Conservation (phyloP, 2,888 invertebrate genomes). For the Heterodera filipjevi region DNA sequence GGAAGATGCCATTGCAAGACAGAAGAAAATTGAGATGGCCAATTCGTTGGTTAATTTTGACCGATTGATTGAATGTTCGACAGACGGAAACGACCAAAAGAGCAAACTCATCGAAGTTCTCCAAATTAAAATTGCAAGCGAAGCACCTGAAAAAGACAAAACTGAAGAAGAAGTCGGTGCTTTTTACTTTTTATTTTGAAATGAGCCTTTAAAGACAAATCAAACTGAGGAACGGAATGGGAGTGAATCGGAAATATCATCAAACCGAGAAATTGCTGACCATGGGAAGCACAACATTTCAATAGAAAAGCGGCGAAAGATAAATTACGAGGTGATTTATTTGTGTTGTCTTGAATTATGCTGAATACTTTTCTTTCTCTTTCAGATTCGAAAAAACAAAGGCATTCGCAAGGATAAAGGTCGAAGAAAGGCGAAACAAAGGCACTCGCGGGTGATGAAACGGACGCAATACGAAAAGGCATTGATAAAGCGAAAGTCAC, state of each 20-base stretch:
- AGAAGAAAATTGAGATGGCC: constrained; percentile 54
- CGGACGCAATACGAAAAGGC: constrained; percentile 82
- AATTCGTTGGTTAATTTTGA: constrained; percentile 44
- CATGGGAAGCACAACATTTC: neutral
- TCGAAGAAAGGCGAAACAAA: constrained; percentile 43
- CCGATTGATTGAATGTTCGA: neutral
- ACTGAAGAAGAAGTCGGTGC: too few species aligned
- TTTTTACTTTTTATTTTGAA: too few species aligned
- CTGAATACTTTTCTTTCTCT: constrained; percentile 19
- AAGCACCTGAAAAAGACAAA: neutral
- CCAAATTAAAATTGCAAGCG: neutral
- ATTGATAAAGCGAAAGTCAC: constrained; percentile 87
- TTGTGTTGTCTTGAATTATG: neutral
- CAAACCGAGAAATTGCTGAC: neutral
- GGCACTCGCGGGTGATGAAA: constrained; percentile 79
- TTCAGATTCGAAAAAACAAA: constrained; percentile 53
- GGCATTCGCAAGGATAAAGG: constrained; percentile 33
- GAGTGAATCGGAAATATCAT: constrained; percentile 18
- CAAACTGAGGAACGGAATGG: too few species aligned
- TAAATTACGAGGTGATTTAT: constrained; percentile 40
- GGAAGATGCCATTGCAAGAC: constrained; percentile 56
- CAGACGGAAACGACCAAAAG: neutral
- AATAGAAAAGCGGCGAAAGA: constrained; percentile 30
- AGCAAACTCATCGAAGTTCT: neutral
- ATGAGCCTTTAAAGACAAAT: too few species aligned